Percentiles rank a stretch among this genome's conserved stretches.
Conservation (phyloP, 2,113 vertebrate genomes). For the Plecotus auritus region DNA sequence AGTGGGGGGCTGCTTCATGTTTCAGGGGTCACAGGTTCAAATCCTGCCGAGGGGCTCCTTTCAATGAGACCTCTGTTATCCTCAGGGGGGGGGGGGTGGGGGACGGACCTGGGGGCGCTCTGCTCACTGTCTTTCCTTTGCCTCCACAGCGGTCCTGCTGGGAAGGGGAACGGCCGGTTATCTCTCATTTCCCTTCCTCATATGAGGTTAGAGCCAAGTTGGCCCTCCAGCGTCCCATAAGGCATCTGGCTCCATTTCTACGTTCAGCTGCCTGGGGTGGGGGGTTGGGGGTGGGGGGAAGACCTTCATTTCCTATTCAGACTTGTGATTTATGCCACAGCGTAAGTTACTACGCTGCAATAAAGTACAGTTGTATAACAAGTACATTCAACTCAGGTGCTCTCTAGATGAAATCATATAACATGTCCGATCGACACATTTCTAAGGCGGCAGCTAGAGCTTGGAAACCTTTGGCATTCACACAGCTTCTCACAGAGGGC, state of each 20-base stretch:
- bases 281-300: too few relatives aligned
- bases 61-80: slow-evolving; percentile 41
- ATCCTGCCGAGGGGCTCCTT: background rate
- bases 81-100: background rate
- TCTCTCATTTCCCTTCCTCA: slow-evolving; percentile 29
- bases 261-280: background rate
- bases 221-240: background rate
- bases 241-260: background rate
- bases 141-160: background rate
- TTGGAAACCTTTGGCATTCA: background rate
- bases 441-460: background rate
- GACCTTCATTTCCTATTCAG: slow-evolving; percentile 49
- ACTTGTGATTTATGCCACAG: slow-evolving; percentile 43
- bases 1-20: background rate
- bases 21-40: slow-evolving; percentile 51
- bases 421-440: background rate
- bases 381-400: slow-evolving; percentile 56
- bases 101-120: background rate
- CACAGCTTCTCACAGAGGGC: background rate
- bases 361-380: slow-evolving; percentile 13
- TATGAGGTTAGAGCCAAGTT: background rate
- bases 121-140: background rate
- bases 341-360: slow-evolving; percentile 39
- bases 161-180: background rate
- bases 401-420: background rate